Percentiles rank a stretch among this genome's conserved stretches.
Conservation (phyloP, 2,113 vertebrate species). For the Falcunculus frontatus region DNA sequence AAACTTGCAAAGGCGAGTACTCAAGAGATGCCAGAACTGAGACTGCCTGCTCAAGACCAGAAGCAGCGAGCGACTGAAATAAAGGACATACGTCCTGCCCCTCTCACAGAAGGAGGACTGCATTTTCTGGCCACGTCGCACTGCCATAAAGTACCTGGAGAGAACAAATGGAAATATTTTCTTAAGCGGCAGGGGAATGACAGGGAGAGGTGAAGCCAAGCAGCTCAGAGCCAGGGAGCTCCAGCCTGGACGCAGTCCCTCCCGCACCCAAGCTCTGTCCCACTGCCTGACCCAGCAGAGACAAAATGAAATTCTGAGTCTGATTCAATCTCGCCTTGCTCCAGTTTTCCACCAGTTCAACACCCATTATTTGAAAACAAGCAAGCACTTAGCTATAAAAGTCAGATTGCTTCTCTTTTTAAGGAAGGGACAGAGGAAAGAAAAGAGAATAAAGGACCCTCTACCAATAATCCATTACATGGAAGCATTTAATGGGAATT, state of each 20-base stretch:
- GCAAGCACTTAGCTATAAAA: background rate
- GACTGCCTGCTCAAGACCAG: background rate
- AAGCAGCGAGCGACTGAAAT: rapidly evolving
- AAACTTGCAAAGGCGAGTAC: background rate
- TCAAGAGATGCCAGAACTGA: background rate
- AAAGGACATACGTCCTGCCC: background rate
- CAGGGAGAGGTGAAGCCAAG: slow-evolving; percentile 17
- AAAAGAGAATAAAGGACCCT: background rate
- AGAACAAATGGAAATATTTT: slow-evolving; percentile 52
- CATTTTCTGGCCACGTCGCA: background rate
- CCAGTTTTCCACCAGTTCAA: background rate
- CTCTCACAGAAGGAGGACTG: background rate
- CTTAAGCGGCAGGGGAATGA: background rate
- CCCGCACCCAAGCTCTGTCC: background rate
- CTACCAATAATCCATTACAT: background rate
- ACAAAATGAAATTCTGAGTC: rapidly evolving
- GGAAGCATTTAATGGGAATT: background rate
- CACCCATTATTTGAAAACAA: background rate
- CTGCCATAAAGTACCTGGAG: slow-evolving; percentile 46
- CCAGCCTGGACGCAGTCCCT: background rate
- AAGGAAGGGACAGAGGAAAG: background rate
- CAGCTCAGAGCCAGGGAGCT: background rate
- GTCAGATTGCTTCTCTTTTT: background rate
- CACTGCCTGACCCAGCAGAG: rapidly evolving
- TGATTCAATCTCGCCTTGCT: background rate